Base-by-base conservation (phyloP, 2,888 invertebrate genomes). In the Stegophylla sp. region DNA sequence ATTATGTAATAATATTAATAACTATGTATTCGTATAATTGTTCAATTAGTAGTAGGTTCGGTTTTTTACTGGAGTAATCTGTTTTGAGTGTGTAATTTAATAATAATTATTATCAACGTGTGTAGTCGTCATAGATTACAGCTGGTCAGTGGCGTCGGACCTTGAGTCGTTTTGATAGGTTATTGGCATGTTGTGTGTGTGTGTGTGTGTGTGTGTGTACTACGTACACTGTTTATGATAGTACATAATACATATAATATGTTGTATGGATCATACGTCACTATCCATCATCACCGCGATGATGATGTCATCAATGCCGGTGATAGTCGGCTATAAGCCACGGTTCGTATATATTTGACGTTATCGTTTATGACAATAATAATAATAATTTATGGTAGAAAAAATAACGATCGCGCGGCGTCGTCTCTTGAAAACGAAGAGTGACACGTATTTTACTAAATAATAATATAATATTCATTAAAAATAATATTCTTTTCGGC, bases 111-210 rank as follows among this genome's bases (percentile, higher is more conserved):
- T 7, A 45, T 34, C 26, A 17, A 26, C 26, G 23, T 41, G 23
- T 41, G 34, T 5, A 34, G 26, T 59, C 13, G 71, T 73, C 59
- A 73, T 45, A 59, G 41, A n/a, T 20, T 9, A 10, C 17, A 7
- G 43, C 1, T 10, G 45, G n/a, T 26, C n/a, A 12, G 15, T 59
- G 20, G 10, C 45, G 48, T 3, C 20, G 48, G 15, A 74, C 63
- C 63, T 74, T 74, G 74, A 74, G 17, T 74, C 20, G 23, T 7
- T 51, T 41, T 34, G 20, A 75, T 75, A 23, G 63, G 41, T 75
- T 75, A 75, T 74, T 74, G 20, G 48, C 61, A 48, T 74, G 61
- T 48, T 26, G 15, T 74, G 20, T 56, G 10, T 20, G 9, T 48
- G 17, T 17, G 15, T 48, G 17, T 48, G 17, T 7, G 48, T n/a